Conservation (phyloP, 2,113 vertebrate genomes). For the Empidonax alnorum region DNA sequence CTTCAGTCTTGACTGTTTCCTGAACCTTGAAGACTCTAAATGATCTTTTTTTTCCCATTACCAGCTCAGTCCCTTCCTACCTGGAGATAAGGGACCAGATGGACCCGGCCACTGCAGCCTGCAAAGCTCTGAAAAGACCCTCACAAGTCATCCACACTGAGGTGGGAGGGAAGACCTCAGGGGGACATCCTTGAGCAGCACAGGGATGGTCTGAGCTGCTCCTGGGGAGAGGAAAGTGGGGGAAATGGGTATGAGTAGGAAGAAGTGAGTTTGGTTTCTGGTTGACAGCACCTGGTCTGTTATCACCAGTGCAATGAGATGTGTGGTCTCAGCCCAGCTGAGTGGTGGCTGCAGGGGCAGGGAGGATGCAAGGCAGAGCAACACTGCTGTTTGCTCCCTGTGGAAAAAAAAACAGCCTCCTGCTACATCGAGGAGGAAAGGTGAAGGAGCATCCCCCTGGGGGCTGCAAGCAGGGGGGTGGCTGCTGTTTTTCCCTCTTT, state of each 20-base stretch:
- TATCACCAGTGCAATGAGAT: background rate
- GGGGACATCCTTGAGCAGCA: background rate
- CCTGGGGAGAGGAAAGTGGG: background rate
- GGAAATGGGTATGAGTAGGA: background rate
- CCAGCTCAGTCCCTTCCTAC: background rate
- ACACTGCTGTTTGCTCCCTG: fast-evolving
- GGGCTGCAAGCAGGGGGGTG: background rate
- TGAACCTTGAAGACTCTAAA: background rate
- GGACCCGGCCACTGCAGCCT: background rate
- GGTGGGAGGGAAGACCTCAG: background rate
- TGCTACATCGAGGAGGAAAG: fast-evolving
- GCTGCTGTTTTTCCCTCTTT: background rate
- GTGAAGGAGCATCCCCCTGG: background rate
- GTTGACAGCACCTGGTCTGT: background rate
- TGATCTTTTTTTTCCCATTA: background rate
- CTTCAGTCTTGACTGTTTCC: background rate
- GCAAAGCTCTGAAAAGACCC: background rate
- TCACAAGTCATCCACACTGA: background rate
- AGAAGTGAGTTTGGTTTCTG: background rate
- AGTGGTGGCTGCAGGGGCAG: fast-evolving
- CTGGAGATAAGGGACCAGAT: background rate
- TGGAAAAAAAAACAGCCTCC: background rate
- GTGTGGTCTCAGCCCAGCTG: fast-evolving
- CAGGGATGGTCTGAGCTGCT: background rate
- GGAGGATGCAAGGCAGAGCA: background rate